These are phyloP conservation scores for Pseudomyrmex flavicornis DNA, from an alignment of 1,140 invertebrate genomes.

Conservation along the genomic window DNA sequence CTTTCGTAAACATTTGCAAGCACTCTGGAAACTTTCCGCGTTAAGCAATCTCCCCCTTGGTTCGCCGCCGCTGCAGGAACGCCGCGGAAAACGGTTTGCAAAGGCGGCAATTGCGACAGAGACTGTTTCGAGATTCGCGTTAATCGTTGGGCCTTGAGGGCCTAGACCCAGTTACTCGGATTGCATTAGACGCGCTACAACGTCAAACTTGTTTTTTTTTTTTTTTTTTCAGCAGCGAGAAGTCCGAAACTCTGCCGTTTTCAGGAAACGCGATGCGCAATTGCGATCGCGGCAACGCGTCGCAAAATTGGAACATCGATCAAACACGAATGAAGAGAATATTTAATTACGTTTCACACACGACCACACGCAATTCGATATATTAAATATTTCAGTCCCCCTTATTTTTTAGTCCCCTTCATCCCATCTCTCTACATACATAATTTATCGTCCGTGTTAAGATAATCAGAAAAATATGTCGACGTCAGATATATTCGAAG, in stretches of 20 bases:
- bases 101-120: conserved; percentile 80
- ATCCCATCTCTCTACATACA: too few species aligned
- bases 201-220: conserved; percentile 30
- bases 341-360: conserved; percentile 19
- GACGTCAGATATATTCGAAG: neutral
- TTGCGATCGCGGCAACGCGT: conserved; percentile 6
- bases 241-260: neutral
- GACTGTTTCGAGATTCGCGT: conserved; percentile 80
- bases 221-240: conserved; percentile 9
- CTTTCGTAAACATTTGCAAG: conserved; percentile 76
- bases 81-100: conserved; percentile 74
- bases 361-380: too few species aligned
- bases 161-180: conserved; percentile 81
- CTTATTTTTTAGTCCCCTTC: too few species aligned
- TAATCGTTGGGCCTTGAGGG: conserved; percentile 80
- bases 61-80: conserved; percentile 63
- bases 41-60: conserved; percentile 70
- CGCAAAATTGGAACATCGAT: conserved; percentile 47
- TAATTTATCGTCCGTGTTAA: neutral
- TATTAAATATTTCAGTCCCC: too few species aligned
- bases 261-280: conserved; percentile 19
- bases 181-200: conserved; percentile 66
- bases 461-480: neutral
- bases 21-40: conserved; percentile 78
- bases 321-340: neutral